These are phyloP conservation scores for Squalus acanthias DNA, from an alignment of 2,797 vertebrate species.

Conservation along the genomic window DNA sequence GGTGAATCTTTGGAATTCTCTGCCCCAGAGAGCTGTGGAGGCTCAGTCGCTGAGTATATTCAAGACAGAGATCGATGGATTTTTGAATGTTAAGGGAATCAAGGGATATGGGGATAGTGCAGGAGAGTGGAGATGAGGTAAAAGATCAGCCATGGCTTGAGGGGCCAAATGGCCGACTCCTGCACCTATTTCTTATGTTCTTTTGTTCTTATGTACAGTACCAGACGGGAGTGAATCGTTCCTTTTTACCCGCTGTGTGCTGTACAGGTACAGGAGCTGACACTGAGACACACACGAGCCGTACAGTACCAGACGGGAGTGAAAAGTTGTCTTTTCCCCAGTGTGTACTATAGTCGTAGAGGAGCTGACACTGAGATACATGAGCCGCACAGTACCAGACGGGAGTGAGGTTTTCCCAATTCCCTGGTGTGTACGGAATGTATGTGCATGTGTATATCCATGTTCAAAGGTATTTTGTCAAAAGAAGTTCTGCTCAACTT, in stretches of 20 bases:
- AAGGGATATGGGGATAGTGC: too few relatives aligned
- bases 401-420: neutral
- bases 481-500: neutral
- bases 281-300: neutral
- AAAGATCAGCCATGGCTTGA: too few relatives aligned
- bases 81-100: too few relatives aligned
- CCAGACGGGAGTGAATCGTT: neutral
- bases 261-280: neutral
- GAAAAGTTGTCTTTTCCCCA: neutral
- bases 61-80: too few relatives aligned
- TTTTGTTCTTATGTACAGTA: neutral
- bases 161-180: too few relatives aligned
- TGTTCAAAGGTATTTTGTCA: slow-evolving; percentile 20
- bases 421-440: neutral
- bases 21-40: too few relatives aligned
- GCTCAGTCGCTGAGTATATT: too few relatives aligned
- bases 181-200: too few relatives aligned
- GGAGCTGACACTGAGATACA: neutral
- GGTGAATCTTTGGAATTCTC: too few relatives aligned
- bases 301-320: neutral
- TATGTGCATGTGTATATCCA: neutral
- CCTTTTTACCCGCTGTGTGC: neutral
- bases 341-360: neutral
- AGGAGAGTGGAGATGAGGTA: too few relatives aligned
- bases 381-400: neutral